Base-by-base conservation (phyloP, 1,140 invertebrate genomes). In the Condylostylus longicornis region DNA sequence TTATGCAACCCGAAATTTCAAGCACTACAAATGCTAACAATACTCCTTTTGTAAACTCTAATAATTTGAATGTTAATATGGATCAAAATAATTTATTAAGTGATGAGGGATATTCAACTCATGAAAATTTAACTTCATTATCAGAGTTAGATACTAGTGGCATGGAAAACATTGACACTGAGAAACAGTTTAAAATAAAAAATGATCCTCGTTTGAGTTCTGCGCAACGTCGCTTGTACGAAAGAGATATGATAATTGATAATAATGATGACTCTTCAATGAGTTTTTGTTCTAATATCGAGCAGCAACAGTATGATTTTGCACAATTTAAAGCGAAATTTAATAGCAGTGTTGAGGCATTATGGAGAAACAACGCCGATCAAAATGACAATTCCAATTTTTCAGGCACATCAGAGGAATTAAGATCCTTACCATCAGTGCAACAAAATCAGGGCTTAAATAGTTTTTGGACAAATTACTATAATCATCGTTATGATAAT, bases 271-370 rank as follows among this genome's bases (percentile, higher is more conserved):
- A 27, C 34, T 15, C 14, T 35, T 27, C 12, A 25, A 27, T 18
- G 34, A 35, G 12, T 17, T 35, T 9, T 35, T 25, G 4, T 35
- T 35, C 12, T 35, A 25, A 18, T 35, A 18, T 28, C 22, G 28
- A 13, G 34, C 25, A 27, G 22, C 19, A 74, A 48, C 64, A 67
- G 40, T 61, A 69, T 38, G 58, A 68, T 37, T 68, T 75, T 42
- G 72, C 71, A 5, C 68, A 72, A 44, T 67, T 76, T 38, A 66
- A 75, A 47, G 74, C 74, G 7, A 77, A 76, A 49, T 76, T 76
- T 51, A 68, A 75, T 52, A 62, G 68, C 28, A 72, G 67, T 48
- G 62, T 76, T n/a, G 71, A 76, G 49, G 70, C 72, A 18, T 51
- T 77, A 23, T 77, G 74, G 74, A 61, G 62, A 32, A 54, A 50